These are phyloP conservation scores for Carpatolechia fugitivella DNA, from an alignment of 2,888 invertebrate species.

Conservation along the genomic window DNA sequence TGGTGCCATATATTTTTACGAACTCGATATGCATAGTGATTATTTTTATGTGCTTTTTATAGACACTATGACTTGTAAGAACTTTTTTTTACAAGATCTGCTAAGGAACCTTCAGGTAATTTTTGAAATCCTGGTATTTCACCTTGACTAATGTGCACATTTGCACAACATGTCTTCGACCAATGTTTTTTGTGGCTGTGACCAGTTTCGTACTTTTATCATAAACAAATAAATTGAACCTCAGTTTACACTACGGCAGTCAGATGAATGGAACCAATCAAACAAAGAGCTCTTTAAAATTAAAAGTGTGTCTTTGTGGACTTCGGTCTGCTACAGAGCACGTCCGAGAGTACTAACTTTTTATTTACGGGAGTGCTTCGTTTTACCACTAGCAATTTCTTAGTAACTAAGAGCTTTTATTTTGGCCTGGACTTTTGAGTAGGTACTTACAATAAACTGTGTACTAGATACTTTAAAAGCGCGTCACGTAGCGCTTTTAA, in stretches of 20 bases:
- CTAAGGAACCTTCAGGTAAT: too few relatives aligned
- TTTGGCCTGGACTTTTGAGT: slow-evolving; percentile 4
- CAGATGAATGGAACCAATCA: slow-evolving; percentile 42
- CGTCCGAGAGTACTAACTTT: slow-evolving; percentile 36
- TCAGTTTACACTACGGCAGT: too few relatives aligned
- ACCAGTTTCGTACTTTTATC: too few relatives aligned
- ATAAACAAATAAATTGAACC: not conserved
- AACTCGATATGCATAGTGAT: too few relatives aligned
- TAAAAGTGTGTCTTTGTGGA: slow-evolving; percentile 54
- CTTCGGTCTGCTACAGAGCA: slow-evolving; percentile 15
- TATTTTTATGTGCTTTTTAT: too few relatives aligned
- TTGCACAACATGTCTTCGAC: too few relatives aligned
- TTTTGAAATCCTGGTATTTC: too few relatives aligned
- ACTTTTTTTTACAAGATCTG: too few relatives aligned
- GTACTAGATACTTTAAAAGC: not conserved
- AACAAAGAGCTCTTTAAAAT: slow-evolving; percentile 59
- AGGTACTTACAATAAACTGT: slow-evolving; percentile 2
- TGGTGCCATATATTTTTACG: not conserved
- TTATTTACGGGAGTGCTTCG: slow-evolving; percentile 51
- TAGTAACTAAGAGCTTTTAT: slow-evolving; percentile 34
- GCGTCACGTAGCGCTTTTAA: not conserved
- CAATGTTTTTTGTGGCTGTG: not conserved
- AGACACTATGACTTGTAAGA: too few relatives aligned
- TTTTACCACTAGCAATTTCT: slow-evolving; percentile 45
- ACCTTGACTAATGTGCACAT: too few relatives aligned